Percentiles rank a stretch among this genome's conserved stretches.
phyloP scores from a whole-genome alignment of 2,113 vertebrate species.

The Bagarius yarrelli region DNA sequence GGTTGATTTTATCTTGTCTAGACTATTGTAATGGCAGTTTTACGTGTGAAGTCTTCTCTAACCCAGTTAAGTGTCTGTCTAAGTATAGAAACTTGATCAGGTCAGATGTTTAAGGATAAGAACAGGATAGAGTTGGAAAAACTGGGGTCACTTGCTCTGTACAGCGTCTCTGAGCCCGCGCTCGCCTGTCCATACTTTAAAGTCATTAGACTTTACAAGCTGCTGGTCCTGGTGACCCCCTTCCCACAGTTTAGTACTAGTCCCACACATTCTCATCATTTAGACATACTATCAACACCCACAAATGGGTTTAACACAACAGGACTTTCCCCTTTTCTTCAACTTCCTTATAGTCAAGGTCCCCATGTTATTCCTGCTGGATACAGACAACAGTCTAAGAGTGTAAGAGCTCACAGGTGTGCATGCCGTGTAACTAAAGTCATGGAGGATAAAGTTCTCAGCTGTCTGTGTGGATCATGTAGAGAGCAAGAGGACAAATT shows the following conservation, averaged over 20 bases:
- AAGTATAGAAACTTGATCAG: not conserved
- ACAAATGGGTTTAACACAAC: not conserved
- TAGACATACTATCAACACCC: constrained; percentile 11
- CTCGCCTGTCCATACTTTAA: constrained; percentile 58
- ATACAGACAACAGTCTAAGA: constrained; percentile 19
- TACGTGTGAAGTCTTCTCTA: not conserved
- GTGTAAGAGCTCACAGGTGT: constrained; percentile 68
- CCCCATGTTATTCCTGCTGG: constrained; percentile 13
- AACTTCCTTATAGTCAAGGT: not conserved
- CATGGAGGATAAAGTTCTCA: constrained; percentile 72
- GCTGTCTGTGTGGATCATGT: constrained; percentile 70
- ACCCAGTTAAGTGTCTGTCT: not conserved
- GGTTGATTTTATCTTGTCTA: not conserved
- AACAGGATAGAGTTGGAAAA: not conserved
- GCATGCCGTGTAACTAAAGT: constrained; percentile 70
- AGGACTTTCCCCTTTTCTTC: not conserved
- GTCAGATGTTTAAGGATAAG: not conserved
- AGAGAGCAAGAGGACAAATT: constrained; percentile 58
- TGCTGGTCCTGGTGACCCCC: not conserved
- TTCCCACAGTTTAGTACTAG: no score
- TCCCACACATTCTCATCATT: not conserved
- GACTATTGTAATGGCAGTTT: not conserved
- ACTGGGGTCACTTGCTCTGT: not conserved
- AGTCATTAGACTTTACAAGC: constrained; percentile 56
- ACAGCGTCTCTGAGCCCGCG: constrained; percentile 32